Conservation (phyloP, 2,888 invertebrate genomes). For the Erebia aethiops region DNA sequence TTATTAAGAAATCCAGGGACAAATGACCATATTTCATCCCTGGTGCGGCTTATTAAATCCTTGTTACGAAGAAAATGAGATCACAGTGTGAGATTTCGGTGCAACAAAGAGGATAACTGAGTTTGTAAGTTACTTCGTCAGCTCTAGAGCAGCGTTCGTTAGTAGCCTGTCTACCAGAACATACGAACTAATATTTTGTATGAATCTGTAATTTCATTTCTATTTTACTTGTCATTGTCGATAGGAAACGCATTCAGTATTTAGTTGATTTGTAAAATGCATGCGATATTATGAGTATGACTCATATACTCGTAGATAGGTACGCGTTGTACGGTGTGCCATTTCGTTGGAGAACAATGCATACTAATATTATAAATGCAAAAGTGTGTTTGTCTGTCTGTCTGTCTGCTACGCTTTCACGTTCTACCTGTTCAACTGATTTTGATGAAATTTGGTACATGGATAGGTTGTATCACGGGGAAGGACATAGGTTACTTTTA, state of each 20-base stretch:
- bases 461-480: too few species aligned
- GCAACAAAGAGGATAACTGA: slow-evolving; percentile 12
- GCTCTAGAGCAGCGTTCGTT: background rate
- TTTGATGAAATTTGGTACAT: too few species aligned
- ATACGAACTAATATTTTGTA: background rate
- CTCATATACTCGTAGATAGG: background rate
- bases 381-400: background rate
- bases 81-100: slow-evolving; percentile 22
- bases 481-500: too few species aligned
- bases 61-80: slow-evolving; percentile 22
- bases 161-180: background rate
- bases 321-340: too few species aligned
- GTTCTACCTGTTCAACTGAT: too few species aligned
- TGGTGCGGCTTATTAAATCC: slow-evolving; percentile 27
- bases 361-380: too few species aligned
- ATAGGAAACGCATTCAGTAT: background rate
- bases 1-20: slow-evolving; percentile 42
- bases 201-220: background rate
- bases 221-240: background rate
- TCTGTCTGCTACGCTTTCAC: background rate
- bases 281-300: background rate
- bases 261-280: background rate
- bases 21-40: slow-evolving; percentile 30
- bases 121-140: background rate
- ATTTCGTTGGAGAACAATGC: too few species aligned